Base-by-base conservation (phyloP, 2,888 invertebrate genomes). In the Thecocarcelia acutangulata region DNA sequence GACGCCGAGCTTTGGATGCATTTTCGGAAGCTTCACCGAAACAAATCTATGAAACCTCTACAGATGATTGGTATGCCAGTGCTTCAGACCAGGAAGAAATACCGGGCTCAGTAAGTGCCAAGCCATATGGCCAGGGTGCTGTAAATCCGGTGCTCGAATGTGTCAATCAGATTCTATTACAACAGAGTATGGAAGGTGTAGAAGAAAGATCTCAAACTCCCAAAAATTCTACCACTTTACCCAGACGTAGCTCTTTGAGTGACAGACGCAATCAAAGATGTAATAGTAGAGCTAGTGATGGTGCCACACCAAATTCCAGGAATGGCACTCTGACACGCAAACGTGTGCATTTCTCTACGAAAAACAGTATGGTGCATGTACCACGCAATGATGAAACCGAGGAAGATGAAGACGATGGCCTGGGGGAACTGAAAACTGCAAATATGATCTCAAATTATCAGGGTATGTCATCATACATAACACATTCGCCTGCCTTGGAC, bases 81-180 rank as follows among this genome's bases (percentile, higher is more conserved):
- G 94, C 94, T 17, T 95, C 95, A 87, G 96, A 95, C 87, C 94
- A 94, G 54, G 96, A 96, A 87, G 95, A 95, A 84, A 85, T 85
- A 68, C 82, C 84, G 0, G 85, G 83, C 48, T 80, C 87, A 0
- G 76, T 64, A 1, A 80, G 81, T 0, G 54, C 85, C 12, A 91
- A 90, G 56, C 84, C 89, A 0, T 91, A 91, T 77, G 88, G 88
- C 0, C 88, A 94, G 83, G 93, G 94, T 74, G 93, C 93, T 21
- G 95, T 96, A 85, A 96, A 96, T 90, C 96, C 96, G 1, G 96
- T 96, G 8, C 90, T 96, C 63, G 96, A 96, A 90, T 96, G 96
- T 87, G 96, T 96, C 84, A 96, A 96, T 91, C 96, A 91, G 90
- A 96, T 96, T 85, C 91, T 96, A 46, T 90, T 96, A 37, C 94